Conservation (phyloP, 2,888 invertebrate genomes). For the Drosophila siamana region DNA sequence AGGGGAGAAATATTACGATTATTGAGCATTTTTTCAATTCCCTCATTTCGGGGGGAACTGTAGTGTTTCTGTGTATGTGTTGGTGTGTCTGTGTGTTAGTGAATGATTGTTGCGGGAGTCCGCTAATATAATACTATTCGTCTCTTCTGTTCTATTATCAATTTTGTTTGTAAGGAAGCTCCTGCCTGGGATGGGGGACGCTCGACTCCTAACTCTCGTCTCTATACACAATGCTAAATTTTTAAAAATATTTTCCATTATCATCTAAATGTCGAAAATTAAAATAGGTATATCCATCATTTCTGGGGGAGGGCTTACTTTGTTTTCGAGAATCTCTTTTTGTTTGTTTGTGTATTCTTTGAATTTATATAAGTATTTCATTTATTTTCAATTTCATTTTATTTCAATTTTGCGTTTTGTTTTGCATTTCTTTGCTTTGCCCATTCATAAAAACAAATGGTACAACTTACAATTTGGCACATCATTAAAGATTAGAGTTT, state of each 20-base stretch:
- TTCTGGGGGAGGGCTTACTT: slow-evolving; percentile 28
- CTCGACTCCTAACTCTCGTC: slow-evolving; percentile 50
- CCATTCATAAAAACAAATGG: slow-evolving; percentile 81
- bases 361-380: slow-evolving; percentile 44
- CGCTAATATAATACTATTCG: slow-evolving; percentile 68
- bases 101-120: slow-evolving; percentile 50
- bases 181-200: slow-evolving; percentile 36
- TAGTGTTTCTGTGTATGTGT: slow-evolving; percentile 15
- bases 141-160: slow-evolving; percentile 60
- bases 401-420: slow-evolving; percentile 69
- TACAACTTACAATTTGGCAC: slow-evolving; percentile 85
- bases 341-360: slow-evolving; percentile 31
- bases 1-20: slow-evolving; percentile 15
- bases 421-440: slow-evolving; percentile 68
- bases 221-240: slow-evolving; percentile 80
- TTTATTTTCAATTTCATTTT: slow-evolving; percentile 49
- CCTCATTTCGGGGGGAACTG: slow-evolving; percentile 19
- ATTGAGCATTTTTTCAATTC: slow-evolving; percentile 38
- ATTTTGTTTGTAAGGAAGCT: slow-evolving; percentile 73
- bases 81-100: slow-evolving; percentile 28
- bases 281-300: slow-evolving; percentile 47
- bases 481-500: slow-evolving; percentile 82
- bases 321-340: slow-evolving; percentile 19
- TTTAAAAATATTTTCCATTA: slow-evolving; percentile 75
- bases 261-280: slow-evolving; percentile 66